Conservation (phyloP, 1,140 invertebrate species). For the Drosophila paulistorum region DNA sequence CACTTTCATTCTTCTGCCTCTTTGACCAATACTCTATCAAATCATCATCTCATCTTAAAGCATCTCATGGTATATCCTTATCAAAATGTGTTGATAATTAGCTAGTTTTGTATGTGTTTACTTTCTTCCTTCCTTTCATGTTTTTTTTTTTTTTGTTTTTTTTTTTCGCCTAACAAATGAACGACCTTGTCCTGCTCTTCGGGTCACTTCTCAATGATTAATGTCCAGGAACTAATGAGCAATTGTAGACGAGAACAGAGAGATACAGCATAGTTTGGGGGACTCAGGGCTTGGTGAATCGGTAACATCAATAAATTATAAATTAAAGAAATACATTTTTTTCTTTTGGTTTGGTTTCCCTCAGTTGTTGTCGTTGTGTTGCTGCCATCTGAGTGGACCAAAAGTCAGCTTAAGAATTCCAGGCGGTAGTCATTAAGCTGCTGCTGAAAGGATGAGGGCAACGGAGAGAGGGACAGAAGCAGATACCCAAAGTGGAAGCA, state of each 20-base stretch:
- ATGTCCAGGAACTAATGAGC: conserved; percentile 72
- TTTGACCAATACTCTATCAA: not conserved
- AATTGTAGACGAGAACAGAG: conserved; percentile 50
- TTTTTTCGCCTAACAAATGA: conserved; percentile 31
- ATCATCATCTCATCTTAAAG: conserved; percentile 15
- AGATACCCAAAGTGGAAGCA: conserved; percentile 51
- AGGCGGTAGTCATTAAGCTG: conserved; percentile 70
- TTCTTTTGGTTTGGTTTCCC: conserved; percentile 14
- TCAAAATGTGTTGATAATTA: conserved; percentile 74
- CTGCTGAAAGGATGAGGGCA: conserved; percentile 10
- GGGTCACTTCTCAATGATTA: conserved; percentile 69
- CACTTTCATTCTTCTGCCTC: conserved; percentile 17
- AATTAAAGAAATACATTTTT: conserved; percentile 80
- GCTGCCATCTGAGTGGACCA: conserved; percentile 35
- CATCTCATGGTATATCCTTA: conserved; percentile 28
- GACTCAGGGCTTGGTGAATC: conserved; percentile 30
- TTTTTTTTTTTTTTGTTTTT: not conserved
- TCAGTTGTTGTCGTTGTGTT: conserved; percentile 17
- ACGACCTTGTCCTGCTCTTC: conserved; percentile 43
- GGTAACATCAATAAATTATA: conserved; percentile 81
- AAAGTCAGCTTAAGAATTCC: conserved; percentile 73
- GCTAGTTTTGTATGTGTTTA: conserved; percentile 62
- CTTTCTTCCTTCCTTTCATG: conserved; percentile 28
- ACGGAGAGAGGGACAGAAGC: conserved; percentile 1
- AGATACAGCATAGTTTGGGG: conserved; percentile 2